phyloP scores from a whole-genome alignment of 2,113 vertebrate species.

The Dasypus novemcinctus region DNA sequence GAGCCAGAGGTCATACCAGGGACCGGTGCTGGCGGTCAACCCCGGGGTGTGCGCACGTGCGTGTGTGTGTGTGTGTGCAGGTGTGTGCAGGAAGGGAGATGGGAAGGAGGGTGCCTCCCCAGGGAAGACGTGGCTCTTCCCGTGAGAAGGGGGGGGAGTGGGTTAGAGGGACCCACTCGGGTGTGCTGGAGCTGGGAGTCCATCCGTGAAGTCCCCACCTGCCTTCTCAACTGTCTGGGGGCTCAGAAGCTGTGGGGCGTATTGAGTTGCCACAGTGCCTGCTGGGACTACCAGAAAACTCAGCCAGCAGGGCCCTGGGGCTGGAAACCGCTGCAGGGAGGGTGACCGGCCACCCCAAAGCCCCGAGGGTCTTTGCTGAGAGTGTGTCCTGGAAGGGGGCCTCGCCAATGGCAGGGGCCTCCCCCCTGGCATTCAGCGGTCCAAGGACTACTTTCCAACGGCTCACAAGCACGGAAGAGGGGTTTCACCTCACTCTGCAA shows the following conservation, averaged over 20 bases:
- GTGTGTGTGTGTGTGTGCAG: no score
- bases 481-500: neutral
- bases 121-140: neutral
- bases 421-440: neutral
- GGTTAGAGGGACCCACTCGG: no score
- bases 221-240: no score
- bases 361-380: neutral
- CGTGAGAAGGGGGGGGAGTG: no score
- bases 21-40: no score
- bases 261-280: neutral
- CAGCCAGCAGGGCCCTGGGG: neutral
- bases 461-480: accelerated
- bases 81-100: neutral
- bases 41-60: no score
- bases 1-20: neutral
- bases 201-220: neutral
- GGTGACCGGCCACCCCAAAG: no score
- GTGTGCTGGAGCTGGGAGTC: neutral
- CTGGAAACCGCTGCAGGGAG: no score
- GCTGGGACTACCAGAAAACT: neutral
- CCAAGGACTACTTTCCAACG: neutral
- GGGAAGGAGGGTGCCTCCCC: no score
- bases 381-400: no score
- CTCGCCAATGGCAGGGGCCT: neutral
- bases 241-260: neutral